These are phyloP conservation scores for Lumbricus terrestris DNA, from an alignment of 2,888 invertebrate species.

Conservation along the genomic window DNA sequence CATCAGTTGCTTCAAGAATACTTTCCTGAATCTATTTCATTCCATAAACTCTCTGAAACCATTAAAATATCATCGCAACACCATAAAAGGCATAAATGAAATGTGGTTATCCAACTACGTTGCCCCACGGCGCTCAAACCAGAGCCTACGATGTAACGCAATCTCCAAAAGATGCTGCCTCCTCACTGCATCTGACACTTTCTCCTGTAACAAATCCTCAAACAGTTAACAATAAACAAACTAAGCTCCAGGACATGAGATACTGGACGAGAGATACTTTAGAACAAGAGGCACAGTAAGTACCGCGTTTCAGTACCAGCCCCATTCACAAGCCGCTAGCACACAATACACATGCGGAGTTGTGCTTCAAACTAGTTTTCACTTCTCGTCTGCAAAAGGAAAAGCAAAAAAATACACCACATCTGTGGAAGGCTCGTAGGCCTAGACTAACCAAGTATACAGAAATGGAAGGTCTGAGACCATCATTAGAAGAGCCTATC, in stretches of 20 bases:
- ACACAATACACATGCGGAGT: slow-evolving; percentile 5
- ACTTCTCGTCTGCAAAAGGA: not conserved
- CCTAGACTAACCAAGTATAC: not conserved
- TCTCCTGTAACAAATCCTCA: not conserved
- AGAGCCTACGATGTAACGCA: not conserved
- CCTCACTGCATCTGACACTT: not conserved
- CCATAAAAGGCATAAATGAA: not conserved
- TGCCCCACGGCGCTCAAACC: not conserved
- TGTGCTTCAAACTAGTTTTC: not conserved
- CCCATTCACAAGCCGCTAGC: not conserved
- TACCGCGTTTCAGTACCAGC: slow-evolving; percentile 12
- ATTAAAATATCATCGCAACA: not conserved
- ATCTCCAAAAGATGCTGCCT: not conserved
- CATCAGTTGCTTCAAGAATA: not conserved
- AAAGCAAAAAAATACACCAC: slow-evolving; percentile 42
- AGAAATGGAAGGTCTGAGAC: not conserved
- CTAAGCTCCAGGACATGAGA: not conserved
- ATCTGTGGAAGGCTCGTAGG: slow-evolving; percentile 45
- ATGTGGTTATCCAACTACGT: not conserved
- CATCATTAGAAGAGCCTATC: not conserved
- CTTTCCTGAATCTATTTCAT: not conserved
- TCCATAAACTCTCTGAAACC: not conserved
- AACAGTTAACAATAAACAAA: not conserved
- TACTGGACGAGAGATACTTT: not conserved
- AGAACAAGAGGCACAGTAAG: slow-evolving; percentile 11